Evolutionary conservation across 92 coral and sea anemone species (phyloP), one percentile per base, ranked within the genome.

Genomic region (Parazoanthus darwini): DNA sequence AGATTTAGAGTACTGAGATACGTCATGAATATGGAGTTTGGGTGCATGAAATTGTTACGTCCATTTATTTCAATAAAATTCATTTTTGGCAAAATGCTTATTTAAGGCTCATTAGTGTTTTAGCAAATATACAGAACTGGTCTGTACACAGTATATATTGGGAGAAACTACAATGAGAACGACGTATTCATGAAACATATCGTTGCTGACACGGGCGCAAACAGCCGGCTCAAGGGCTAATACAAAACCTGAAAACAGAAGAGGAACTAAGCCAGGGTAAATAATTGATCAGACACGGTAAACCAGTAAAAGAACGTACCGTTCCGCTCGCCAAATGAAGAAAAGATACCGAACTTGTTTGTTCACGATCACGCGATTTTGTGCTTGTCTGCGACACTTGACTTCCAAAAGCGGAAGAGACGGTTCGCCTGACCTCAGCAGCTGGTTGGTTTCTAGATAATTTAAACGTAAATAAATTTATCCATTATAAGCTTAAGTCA

Each of bases 301-400:
- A 43, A 79, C 11, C 6, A 20, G 15, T 26, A 35, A 20, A 80
- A 66, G n/a, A 42, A 51, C 93, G 43, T 89, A 95, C 98, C 92
- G 96, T 95, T 46, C 98, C 98, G 13, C 93, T 84, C 13, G 96
- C 98, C 63, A 95, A 90, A 89, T 95, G 96, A 72, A 95, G 92
- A 68, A 95, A 95, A 23, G 96, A 91, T 56, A 91, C 85, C 56
- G 89, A 86, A 81, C 87, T 88, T 35, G 94, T 86, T 72, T 23
- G 94, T 81, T 65, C 92, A 88, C 48, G 96, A 89, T 77, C 86
- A 86, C 50, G 92, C 77, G 87, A 84, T 84, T 33, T 89, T 16
- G 83, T 87, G 85, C 93, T 90, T 42, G 94, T 72, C 46, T 91
- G 87, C 65, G 87, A 84, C 66, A 84, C 79, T 84, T 84, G 98